Evolutionary conservation across 2,113 vertebrate species (phyloP), one percentile per base, ranked within the genome.

Genomic region (Lagenorhynchus albirostris): DNA sequence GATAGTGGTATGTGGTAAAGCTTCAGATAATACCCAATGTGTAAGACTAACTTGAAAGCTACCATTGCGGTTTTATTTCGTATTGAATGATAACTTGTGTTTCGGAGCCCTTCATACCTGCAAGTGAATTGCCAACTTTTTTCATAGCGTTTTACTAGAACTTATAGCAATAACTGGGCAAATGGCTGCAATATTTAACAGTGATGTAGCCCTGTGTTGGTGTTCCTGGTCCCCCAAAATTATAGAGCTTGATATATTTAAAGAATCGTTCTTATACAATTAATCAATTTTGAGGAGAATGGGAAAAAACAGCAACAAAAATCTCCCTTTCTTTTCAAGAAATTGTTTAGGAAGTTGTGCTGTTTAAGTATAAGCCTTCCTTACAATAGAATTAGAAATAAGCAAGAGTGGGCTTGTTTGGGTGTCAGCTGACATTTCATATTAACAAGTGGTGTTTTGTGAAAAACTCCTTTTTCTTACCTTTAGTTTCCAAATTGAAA

Each of bases 401-500:
- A 38, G 7, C 21, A 76, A 73, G 60, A 81, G 71, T 74, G 60
- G 23, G 5, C 47, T 70, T 87, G 50, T 23, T 36, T 8, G 6
- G 5, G 62, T 9, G 41, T 90, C 60, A 85, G 60, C 33, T 63
- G 60, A 80, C 67, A 38, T 60, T 80, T 84, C 82, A 41, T 80
- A 18, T 65, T 82, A 53, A 65, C 14, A 89, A 96, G 21, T 88
- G 18, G 25, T 74, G 23, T 62, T 89, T 76, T n/a, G 36, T 33
- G 26, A 74, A 88, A 44, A 80, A 91, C 68, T 53, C 29, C 29
- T 65, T 92, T 80, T 89, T 79, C 77, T 92, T 60, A 70, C 47
- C 23, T 97, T 53, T 91, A 33, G 29, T 91, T 88, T 94, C 41
- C 33, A 91, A 74, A 41, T 53, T 70, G 65, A 82, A 93, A 77